Evolutionary conservation across 2,797 vertebrate genomes (phyloP).

Genomic region (Antrozous pallidus): DNA sequence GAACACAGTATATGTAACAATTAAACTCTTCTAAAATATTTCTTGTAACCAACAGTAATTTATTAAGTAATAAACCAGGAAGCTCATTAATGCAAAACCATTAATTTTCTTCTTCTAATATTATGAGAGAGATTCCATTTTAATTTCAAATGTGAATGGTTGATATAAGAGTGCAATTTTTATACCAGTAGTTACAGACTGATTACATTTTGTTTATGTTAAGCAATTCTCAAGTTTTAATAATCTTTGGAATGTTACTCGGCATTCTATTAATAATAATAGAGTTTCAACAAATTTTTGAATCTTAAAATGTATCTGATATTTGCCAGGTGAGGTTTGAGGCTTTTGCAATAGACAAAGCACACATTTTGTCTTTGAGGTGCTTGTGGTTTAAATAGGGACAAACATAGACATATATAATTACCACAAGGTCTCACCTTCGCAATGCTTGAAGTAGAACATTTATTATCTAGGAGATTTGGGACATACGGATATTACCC

Average conservation of each 20-base stretch:
- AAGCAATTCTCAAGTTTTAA: constrained; percentile 57
- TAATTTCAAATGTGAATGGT: constrained; percentile 57
- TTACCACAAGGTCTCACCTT: background rate
- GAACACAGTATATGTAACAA: constrained; percentile 24
- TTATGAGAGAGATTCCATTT: constrained; percentile 55
- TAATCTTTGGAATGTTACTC: constrained; percentile 45
- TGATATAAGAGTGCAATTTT: constrained; percentile 61
- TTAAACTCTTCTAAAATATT: constrained; percentile 55
- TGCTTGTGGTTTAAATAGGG: background rate
- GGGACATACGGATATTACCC: background rate
- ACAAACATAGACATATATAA: background rate
- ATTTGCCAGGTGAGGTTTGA: background rate
- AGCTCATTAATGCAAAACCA: constrained; percentile 62
- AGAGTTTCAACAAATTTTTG: background rate
- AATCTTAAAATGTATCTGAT: background rate
- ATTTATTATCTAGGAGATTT: background rate
- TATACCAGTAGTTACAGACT: constrained; percentile 55
- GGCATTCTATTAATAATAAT: constrained; percentile 35
- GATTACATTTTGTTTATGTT: constrained; percentile 66
- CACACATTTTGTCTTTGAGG: background rate
- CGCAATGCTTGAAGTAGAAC: background rate
- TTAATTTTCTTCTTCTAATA: constrained; percentile 66
- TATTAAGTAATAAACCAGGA: constrained; percentile 69
- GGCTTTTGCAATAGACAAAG: background rate
- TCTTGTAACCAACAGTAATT: constrained; percentile 50